Evolutionary conservation across 2,888 invertebrate species (phyloP).

Genomic region (Latrodectus hesperus): DNA sequence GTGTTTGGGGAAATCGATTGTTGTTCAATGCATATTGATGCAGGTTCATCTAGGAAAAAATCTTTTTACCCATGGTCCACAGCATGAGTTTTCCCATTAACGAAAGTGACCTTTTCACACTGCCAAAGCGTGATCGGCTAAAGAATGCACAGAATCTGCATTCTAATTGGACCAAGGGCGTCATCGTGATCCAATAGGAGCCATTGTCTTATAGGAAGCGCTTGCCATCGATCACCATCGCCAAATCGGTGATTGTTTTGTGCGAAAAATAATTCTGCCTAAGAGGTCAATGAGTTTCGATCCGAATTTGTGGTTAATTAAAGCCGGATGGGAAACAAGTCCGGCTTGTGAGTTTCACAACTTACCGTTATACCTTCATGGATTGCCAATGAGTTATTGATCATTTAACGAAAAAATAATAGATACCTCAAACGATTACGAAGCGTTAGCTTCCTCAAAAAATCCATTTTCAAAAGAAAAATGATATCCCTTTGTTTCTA

Average conservation of each 20-base stretch:
- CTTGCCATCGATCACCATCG: slow-evolving; percentile 33
- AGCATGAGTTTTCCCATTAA: not conserved
- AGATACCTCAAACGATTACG: too few relatives aligned
- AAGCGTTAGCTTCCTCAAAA: too few relatives aligned
- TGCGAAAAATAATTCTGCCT: not conserved
- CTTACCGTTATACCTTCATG: too few relatives aligned
- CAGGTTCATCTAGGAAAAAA: not conserved
- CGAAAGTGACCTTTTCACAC: slow-evolving; percentile 33
- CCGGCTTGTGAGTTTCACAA: too few relatives aligned
- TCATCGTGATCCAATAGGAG: slow-evolving; percentile 36
- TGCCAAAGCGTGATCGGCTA: slow-evolving; percentile 14
- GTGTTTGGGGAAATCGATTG: slow-evolving; percentile 1
- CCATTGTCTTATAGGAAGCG: slow-evolving; percentile 24
- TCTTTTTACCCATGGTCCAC: not conserved
- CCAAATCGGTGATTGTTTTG: not conserved
- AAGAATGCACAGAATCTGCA: slow-evolving; percentile 23
- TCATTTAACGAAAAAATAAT: too few relatives aligned
- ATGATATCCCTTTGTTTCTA: too few relatives aligned
- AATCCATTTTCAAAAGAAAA: too few relatives aligned
- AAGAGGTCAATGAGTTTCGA: not conserved
- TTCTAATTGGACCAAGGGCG: slow-evolving; percentile 55
- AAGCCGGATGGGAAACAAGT: too few relatives aligned
- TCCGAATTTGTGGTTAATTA: too few relatives aligned
- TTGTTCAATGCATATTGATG: not conserved
- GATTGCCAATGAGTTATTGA: too few relatives aligned